Percentiles rank a stretch among this genome's conserved stretches.
These are phyloP conservation scores for Balaenoptera acutorostrata DNA, from an alignment of 2,113 vertebrate genomes.

Conservation along the genomic window DNA sequence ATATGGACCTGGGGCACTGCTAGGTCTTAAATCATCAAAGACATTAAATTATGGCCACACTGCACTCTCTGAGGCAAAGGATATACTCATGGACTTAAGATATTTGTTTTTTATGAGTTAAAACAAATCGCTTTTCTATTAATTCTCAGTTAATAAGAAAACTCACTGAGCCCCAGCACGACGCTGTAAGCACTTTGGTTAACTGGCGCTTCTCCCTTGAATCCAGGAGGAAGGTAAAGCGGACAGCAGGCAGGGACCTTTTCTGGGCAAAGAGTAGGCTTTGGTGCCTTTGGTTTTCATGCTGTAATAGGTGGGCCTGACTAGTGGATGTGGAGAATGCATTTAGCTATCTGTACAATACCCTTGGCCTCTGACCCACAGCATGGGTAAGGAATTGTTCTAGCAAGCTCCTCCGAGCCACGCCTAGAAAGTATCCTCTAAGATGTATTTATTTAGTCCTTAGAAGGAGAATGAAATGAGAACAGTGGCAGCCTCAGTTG, in stretches of 20 bases:
- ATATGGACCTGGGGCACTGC: neutral
- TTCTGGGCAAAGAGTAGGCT: neutral
- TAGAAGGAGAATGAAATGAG: neutral
- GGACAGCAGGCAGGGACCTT: neutral
- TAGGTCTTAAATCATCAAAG: conserved; percentile 18
- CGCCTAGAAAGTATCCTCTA: neutral
- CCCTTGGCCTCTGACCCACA: neutral
- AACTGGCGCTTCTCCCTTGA: neutral
- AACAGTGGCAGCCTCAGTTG: neutral
- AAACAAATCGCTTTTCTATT: conserved; percentile 37
- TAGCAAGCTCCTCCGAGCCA: neutral
- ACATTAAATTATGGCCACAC: neutral
- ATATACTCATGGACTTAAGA: neutral
- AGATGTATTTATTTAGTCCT: neutral
- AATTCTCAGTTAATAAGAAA: conserved; percentile 36
- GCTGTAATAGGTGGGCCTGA: neutral
- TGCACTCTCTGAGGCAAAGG: neutral
- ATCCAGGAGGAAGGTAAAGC: neutral
- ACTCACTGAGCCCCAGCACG: neutral
- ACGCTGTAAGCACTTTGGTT: neutral
- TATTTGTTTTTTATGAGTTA: neutral
- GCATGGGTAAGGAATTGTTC: conserved; percentile 4
- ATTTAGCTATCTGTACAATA: neutral
- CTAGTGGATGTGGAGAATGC: neutral
- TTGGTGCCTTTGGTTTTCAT: neutral